These are phyloP conservation scores for Sturnus vulgaris DNA, from an alignment of 2,113 vertebrate species.

Conservation along the genomic window DNA sequence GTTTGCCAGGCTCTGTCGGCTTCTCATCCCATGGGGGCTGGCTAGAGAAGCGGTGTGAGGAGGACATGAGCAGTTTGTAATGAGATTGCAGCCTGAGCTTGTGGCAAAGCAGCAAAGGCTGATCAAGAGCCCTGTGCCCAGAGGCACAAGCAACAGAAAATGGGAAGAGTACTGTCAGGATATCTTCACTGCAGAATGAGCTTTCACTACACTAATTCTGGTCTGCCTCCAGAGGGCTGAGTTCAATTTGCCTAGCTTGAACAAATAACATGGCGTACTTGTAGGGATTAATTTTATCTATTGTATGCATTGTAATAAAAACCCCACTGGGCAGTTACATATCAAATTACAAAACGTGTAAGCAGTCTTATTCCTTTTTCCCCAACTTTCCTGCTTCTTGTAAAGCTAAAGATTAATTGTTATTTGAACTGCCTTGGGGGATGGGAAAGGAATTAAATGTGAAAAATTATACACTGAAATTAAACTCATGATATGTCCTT, in stretches of 20 bases:
- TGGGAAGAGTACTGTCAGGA: background rate
- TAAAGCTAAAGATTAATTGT: conserved; percentile 44
- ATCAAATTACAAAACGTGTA: conserved; percentile 30
- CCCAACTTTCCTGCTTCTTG: background rate
- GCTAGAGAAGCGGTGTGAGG: background rate
- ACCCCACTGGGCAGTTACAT: conserved; percentile 17
- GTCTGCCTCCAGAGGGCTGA: conserved; percentile 13
- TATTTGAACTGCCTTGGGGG: background rate
- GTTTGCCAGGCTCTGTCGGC: background rate
- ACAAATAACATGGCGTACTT: background rate
- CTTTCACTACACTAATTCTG: conserved; percentile 6
- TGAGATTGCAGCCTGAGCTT: background rate
- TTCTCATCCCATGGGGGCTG: background rate
- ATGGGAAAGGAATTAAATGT: background rate
- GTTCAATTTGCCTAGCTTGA: conserved; percentile 37
- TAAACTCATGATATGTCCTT: background rate
- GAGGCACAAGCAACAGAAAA: background rate
- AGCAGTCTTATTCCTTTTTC: conserved; percentile 1
- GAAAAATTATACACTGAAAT: background rate
- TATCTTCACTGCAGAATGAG: background rate
- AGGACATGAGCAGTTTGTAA: background rate
- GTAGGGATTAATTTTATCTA: conserved; percentile 56
- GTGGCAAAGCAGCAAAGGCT: background rate
- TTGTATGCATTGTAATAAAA: conserved; percentile 40
- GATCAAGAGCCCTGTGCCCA: background rate